Base-by-base conservation (phyloP, 2,797 vertebrate genomes). In the Arnoldichthys spilopterus region DNA sequence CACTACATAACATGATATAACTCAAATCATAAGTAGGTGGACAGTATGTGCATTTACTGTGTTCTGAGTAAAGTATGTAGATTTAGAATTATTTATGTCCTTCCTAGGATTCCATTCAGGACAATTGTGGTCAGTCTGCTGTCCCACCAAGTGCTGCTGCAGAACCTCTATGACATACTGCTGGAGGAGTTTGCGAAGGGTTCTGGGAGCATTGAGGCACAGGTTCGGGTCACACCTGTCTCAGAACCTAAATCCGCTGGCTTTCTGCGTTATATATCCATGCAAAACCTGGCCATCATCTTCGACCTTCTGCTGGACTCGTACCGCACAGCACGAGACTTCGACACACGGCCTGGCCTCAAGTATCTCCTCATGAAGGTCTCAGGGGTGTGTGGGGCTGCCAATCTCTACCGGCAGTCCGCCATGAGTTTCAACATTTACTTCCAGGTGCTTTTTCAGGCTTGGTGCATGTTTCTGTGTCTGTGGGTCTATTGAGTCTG, bases 351-450 rank as follows among this genome's bases (percentile, higher is more conserved):
- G 47, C 97, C 97, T 0, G 97, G 97, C 1, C 87, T 99, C 56
- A 99, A 99, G 89, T 99, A 98, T 86, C 95, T 99, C 78, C 92
- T 99, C 71, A 98, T 98, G 93, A 99, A 98, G 82, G 98, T 99
- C 84, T 99, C 98, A 0, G 98, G 98, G 11, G 96, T 99, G 28
- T 93, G 95, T 0, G 97, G 96, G 13, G 96, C 98, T 0, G 98
- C 98, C 56, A 99, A 98, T 79, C 93, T 99, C 15, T 98, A 98
- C 87, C 96, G 98, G 28, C 98, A 99, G 86, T 97, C 98, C 0
- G 97, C 97, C 63, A 98, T 98, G 97, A 99, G 97, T 86, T 98
- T 99, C 85, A 97, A 96, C 87, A 96, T 99, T 26, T 99, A 99
- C 85, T 98, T 98, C 88, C 97, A 87, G 85, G 86, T 86, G 58